Percentiles rank a stretch among this genome's conserved stretches.
These are phyloP conservation scores for Lacerta bilineata DNA, from an alignment of 2,797 vertebrate genomes.

Conservation along the genomic window DNA sequence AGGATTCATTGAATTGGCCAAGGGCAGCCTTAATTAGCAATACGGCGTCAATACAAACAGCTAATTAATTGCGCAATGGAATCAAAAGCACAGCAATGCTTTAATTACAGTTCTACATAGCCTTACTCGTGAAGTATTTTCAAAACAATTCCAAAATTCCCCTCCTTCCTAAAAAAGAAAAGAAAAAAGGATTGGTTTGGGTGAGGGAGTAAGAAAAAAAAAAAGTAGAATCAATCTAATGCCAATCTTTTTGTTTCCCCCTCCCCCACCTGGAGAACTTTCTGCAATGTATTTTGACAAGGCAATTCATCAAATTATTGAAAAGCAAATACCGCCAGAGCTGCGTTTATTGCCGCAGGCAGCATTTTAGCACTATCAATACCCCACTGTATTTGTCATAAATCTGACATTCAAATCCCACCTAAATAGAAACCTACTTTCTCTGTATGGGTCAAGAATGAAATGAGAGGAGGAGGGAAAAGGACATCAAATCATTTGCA, in stretches of 20 bases:
- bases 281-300: constrained; percentile 27
- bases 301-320: constrained; percentile 23
- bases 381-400: constrained; percentile 27
- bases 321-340: constrained; percentile 20
- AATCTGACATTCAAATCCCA: constrained; percentile 25
- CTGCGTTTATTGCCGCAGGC: constrained; percentile 15
- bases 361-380: constrained; percentile 31
- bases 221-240: not conserved
- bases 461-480: not conserved
- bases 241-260: not conserved
- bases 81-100: not conserved
- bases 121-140: constrained; percentile 1
- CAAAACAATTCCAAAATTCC: constrained; percentile 12
- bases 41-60: not conserved
- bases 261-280: constrained; percentile 13
- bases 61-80: constrained; percentile 1
- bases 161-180: not conserved
- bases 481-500: constrained; percentile 15
- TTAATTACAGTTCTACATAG: not conserved
- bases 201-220: not conserved
- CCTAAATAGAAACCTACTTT: constrained; percentile 11
- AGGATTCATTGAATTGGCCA: constrained; percentile 9
- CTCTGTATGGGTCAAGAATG: constrained; percentile 15
- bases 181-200: not conserved
- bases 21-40: constrained; percentile 1